phyloP scores from a whole-genome alignment of 1,140 invertebrate species.

The Neotoxoptera formosana region DNA sequence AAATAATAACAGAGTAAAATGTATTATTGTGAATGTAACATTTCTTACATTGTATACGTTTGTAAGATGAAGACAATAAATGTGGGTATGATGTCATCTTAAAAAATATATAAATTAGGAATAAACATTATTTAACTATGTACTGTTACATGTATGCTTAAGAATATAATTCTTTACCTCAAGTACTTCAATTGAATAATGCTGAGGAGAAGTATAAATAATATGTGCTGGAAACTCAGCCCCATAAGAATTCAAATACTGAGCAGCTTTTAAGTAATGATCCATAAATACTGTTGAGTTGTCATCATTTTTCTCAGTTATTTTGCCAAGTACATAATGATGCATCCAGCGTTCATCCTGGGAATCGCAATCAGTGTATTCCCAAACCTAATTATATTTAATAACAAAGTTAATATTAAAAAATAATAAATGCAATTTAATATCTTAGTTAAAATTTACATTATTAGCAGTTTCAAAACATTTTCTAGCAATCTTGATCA shows the following conservation, averaged over 20 bases:
- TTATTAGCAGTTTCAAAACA: constrained; percentile 79
- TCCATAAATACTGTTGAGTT: constrained; percentile 77
- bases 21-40: too few relatives aligned
- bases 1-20: too few relatives aligned
- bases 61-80: too few relatives aligned
- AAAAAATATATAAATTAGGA: too few relatives aligned
- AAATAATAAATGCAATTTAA: neutral
- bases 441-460: constrained; percentile 61
- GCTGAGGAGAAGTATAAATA: constrained; percentile 81
- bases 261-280: constrained; percentile 74
- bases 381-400: constrained; percentile 61
- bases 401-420: neutral
- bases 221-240: constrained; percentile 88
- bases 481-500: constrained; percentile 76
- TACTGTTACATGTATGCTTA: neutral
- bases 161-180: constrained; percentile 68
- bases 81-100: too few relatives aligned
- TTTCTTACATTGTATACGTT: too few relatives aligned
- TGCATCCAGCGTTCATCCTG: constrained; percentile 87
- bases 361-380: constrained; percentile 65
- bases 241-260: constrained; percentile 71
- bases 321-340: constrained; percentile 93
- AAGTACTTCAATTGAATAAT: constrained; percentile 86
- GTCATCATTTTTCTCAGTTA: constrained; percentile 81
- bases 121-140: neutral